Base-by-base conservation (phyloP, 1,140 invertebrate species). In the Ephestia elutella region DNA sequence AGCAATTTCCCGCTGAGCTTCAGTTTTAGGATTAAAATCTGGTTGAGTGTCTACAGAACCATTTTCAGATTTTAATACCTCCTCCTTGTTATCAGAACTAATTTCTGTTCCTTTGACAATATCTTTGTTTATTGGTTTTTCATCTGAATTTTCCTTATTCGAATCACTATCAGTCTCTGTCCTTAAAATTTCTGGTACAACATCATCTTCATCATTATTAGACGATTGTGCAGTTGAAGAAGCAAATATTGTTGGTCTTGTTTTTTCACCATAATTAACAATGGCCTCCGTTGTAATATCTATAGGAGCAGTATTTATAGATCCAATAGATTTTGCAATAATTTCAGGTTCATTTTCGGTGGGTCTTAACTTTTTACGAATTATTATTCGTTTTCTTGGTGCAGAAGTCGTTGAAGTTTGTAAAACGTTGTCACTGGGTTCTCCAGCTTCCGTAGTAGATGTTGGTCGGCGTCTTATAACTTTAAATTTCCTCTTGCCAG, bases 351-450 rank as follows among this genome's bases (percentile, higher is more conserved):
- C 75, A 58, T 75, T 71, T 50, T 83, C 76, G 38, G 57, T 38
- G 18, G 87, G 82, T 68, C 68, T 88, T 17, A 91, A 62, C 77
- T 90, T 91, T 56, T 87, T 89, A n/a, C 90, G 80, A 60, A 91
- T 86, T 51, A 91, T 82, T 78, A 90, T 91, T 53, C 89, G 82
- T 21, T 89, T 86, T 66, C 90, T 78, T 32, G 65, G 53, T 8
- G 75, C 54, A 54, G 62, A 49, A 35, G 75, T 58, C 28, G 63
- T 38, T 7, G 54, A 19, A 21, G 61, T 63, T 17, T 3, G 5
- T 17, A 17, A 44, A 44, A 44, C 38, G 10, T 15, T 44, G 3
- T 15, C 53, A 57, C 56, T 59, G 10, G 59, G 21, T 51, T 75
- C 71, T 19, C 54, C 56, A 62, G 63, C 38, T 32, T 67, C 63